Evolutionary conservation across 1,140 invertebrate species (phyloP), one percentile per base, ranked within the genome.

Genomic region (Lasaia peninsularis): DNA sequence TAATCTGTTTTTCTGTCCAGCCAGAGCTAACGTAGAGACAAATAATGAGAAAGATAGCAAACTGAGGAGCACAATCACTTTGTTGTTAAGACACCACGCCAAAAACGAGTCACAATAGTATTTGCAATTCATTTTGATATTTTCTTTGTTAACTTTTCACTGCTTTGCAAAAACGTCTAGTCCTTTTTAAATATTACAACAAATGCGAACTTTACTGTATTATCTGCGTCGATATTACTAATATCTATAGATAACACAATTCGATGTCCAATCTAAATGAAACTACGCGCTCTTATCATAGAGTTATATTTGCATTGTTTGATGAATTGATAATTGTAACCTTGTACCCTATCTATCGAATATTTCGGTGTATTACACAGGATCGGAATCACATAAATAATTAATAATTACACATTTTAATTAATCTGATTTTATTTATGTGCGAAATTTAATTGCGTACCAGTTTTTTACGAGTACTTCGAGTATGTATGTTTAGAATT

Each of bases 31-130:
- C 0, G 78, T 82, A 10, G 85, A 88, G 1, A 88, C 73, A 14
- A 88, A 83, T 4, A 86, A 57, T 40, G 72, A 75, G 40, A 88
- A 88, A 1, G 74, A 83, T 4, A 88, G 52, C 16, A 86, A 50
- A 56, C 70, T 67, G 1, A 88, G 68, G 6, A 88, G 69, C 6
- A 88, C 85, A 35, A 88, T 88, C 0, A 80, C 57, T 69, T 88
- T 88, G 52, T 87, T 87, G 28, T 87, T 75, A 31, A 84, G 37
- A 68, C 79, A 77, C 84, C 84, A 87, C 8, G 54, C 72, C 10
- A 78, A 24, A 1, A 64, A 69, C 32, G 64, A 61, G 10, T 81
- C 70, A 3, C 65, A 73, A 53, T 80, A 83, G 62, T 86, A 84
- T 64, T 67, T 69, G 37, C 69, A 78, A 60, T 62, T 74, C 78